These are phyloP conservation scores for Leptopterna dolabrata DNA, from an alignment of 2,888 invertebrate genomes.

Conservation along the genomic window DNA sequence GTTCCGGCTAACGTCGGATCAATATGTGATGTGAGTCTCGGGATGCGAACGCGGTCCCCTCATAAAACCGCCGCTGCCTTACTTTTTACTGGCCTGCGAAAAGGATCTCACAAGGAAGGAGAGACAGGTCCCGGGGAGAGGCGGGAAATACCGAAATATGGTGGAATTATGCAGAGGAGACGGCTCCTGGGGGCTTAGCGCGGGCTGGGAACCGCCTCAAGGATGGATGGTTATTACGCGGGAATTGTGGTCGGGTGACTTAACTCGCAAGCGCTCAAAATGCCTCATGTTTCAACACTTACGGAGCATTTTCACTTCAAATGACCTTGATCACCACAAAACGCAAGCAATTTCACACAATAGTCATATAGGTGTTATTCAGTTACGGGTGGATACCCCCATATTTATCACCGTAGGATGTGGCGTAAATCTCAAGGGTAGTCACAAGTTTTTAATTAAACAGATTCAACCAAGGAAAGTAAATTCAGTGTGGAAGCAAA, in stretches of 20 bases:
- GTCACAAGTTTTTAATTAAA: too few species aligned
- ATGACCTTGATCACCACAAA: too few species aligned
- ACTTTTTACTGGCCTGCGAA: conserved; percentile 13
- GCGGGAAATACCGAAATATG: conserved; percentile 33
- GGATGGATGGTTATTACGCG: neutral
- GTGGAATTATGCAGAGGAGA: conserved; percentile 31
- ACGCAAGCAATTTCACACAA: too few species aligned
- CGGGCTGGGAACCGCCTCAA: neutral
- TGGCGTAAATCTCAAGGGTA: too few species aligned
- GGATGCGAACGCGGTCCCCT: neutral
- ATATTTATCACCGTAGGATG: too few species aligned
- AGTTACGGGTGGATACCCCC: too few species aligned
- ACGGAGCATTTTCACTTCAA: too few species aligned
- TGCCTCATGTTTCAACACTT: too few species aligned
- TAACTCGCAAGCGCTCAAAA: neutral
- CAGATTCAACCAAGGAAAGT: too few species aligned
- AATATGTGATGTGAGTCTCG: neutral
- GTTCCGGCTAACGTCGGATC: too few species aligned
- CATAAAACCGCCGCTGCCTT: neutral
- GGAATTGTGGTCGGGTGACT: neutral
- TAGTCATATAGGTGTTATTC: too few species aligned
- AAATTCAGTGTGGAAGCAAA: too few species aligned
- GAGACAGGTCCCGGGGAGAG: neutral
- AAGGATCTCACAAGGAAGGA: conserved; percentile 29
- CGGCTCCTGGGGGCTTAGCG: neutral